Evolutionary conservation across 1,140 invertebrate genomes (phyloP).

Genomic region (Stegodyphus dumicola): DNA sequence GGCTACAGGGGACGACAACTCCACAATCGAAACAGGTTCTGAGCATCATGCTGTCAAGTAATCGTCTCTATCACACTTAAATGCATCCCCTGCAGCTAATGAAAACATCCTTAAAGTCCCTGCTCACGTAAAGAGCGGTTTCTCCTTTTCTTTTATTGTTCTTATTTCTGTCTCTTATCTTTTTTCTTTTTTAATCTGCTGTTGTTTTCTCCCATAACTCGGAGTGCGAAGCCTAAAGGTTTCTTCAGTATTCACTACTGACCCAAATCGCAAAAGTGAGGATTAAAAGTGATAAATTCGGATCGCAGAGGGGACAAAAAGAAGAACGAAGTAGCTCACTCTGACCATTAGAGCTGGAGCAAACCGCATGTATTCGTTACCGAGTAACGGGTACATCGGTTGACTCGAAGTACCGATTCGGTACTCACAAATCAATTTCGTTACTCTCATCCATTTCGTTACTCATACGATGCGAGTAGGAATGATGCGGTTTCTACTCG

Average conservation of each 20-base stretch:
- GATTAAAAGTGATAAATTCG: background rate
- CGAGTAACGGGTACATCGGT: too few species aligned
- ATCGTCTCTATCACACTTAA: background rate
- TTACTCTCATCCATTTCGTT: too few species aligned
- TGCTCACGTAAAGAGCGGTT: constrained; percentile 9
- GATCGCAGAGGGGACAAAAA: too few species aligned
- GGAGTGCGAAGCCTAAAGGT: background rate
- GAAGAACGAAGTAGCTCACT: too few species aligned
- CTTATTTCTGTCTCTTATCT: background rate
- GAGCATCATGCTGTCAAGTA: background rate
- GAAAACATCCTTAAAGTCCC: constrained; percentile 14
- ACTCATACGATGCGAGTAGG: too few species aligned
- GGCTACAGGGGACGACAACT: background rate
- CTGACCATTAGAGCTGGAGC: too few species aligned
- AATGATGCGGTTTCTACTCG: too few species aligned
- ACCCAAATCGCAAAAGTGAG: background rate
- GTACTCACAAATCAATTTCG: too few species aligned
- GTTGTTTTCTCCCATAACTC: too few species aligned
- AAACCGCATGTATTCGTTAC: too few species aligned
- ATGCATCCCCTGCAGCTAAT: constrained; percentile 4
- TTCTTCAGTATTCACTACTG: constrained; percentile 16
- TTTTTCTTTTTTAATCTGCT: background rate
- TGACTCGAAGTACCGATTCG: too few species aligned
- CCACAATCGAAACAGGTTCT: background rate
- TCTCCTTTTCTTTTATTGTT: background rate